Percentiles rank a stretch among this genome's conserved stretches.
Conservation (phyloP, 2,888 invertebrate species). For the Labia minor region DNA sequence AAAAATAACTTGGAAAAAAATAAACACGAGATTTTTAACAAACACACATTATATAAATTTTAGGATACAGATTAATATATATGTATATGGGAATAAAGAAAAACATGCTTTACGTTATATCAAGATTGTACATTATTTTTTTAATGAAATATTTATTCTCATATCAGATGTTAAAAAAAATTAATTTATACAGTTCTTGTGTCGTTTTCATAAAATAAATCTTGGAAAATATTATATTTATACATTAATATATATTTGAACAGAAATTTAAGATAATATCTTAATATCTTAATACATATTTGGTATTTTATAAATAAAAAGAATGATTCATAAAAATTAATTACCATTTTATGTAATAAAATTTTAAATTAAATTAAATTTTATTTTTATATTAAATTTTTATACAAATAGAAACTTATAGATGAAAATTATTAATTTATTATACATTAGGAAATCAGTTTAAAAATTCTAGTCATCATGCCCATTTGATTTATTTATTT, state of each 20-base stretch:
- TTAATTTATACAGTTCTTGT: neutral
- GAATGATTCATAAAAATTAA: no score
- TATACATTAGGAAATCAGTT: no score
- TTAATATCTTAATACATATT: neutral
- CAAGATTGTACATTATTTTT: neutral
- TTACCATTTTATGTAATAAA: no score
- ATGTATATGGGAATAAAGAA: neutral
- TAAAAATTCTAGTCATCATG: no score
- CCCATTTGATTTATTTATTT: no score
- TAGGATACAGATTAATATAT: neutral
- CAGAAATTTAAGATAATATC: neutral
- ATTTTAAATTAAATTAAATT: no score
- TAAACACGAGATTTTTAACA: constrained; percentile 13
- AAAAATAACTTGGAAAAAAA: no score
- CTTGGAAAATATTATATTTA: neutral
- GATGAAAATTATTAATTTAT: no score
- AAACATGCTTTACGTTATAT: neutral
- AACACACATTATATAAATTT: neutral
- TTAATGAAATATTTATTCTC: neutral
- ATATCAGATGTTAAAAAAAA: neutral
- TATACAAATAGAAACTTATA: no score
- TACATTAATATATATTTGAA: neutral
- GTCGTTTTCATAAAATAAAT: neutral
- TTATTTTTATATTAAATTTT: no score
- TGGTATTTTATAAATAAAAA: no score